Evolutionary conservation across 2,113 vertebrate genomes (phyloP).

Genomic region (Sciurus niger): DNA sequence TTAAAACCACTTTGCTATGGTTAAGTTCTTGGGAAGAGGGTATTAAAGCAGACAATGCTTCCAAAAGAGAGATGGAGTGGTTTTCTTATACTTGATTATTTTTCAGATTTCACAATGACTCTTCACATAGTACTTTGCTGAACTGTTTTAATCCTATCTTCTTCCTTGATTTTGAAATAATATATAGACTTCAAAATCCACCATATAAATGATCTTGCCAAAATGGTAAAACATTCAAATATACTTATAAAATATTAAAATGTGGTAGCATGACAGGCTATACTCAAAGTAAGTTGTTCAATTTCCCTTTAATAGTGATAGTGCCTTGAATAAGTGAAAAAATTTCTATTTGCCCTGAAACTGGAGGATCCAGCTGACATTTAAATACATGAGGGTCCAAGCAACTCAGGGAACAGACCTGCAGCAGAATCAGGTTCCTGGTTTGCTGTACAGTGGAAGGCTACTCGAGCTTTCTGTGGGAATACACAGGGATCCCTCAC

Average conservation of each 20-base stretch:
- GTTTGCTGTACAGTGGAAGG: neutral
- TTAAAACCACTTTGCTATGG: neutral
- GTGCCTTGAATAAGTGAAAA: neutral
- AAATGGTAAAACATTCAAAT: constrained; percentile 65
- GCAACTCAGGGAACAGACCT: neutral
- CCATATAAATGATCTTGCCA: constrained; percentile 58
- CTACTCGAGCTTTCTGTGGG: constrained; percentile 61
- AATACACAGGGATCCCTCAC: neutral
- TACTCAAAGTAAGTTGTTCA: constrained; percentile 60
- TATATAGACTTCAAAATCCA: neutral
- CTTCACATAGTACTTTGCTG: neutral
- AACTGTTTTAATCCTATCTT: neutral
- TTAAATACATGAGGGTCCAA: neutral
- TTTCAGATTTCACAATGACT: neutral
- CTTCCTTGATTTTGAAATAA: constrained; percentile 51
- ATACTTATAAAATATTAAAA: constrained; percentile 72
- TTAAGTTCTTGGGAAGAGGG: neutral
- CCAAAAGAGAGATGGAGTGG: neutral
- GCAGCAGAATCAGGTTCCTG: neutral
- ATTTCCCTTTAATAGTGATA: constrained; percentile 53
- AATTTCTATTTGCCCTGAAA: constrained; percentile 4
- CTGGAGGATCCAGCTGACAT: constrained; percentile 50
- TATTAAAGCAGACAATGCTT: neutral
- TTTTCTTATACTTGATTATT: neutral
- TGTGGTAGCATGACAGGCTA: neutral